Evolutionary conservation across 2,888 invertebrate genomes (phyloP).

Genomic region (Trichacis sp.): DNA sequence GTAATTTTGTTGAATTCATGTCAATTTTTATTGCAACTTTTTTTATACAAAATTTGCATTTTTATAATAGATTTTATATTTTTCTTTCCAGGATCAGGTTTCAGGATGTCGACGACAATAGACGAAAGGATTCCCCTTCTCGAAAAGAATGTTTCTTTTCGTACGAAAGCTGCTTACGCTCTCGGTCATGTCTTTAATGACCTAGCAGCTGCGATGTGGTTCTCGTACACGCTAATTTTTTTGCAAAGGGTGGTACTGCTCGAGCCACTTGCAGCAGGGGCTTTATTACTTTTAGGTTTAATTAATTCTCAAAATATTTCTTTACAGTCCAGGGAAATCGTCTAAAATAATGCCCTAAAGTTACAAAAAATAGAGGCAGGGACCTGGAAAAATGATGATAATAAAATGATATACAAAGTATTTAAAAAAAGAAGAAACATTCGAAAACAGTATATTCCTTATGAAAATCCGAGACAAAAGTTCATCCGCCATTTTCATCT

Average conservation of each 20-base stretch:
- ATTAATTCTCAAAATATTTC: not conserved
- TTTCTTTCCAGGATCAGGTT: not conserved
- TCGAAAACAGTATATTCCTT: too few relatives aligned
- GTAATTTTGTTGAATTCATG: too few relatives aligned
- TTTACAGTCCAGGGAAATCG: too few relatives aligned
- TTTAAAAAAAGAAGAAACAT: too few relatives aligned
- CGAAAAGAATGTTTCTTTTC: constrained; percentile 50
- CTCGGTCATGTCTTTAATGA: constrained; percentile 70
- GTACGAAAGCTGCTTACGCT: constrained; percentile 62
- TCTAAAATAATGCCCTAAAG: too few relatives aligned
- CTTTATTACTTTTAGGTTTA: constrained; percentile 61
- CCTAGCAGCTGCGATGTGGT: constrained; percentile 70
- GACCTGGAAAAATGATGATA: too few relatives aligned
- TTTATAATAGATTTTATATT: not conserved
- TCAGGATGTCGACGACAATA: constrained; percentile 21
- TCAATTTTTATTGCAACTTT: not conserved
- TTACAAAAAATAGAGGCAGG: too few relatives aligned
- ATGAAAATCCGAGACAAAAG: too few relatives aligned
- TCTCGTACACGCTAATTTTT: constrained; percentile 69
- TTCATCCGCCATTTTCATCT: too few relatives aligned
- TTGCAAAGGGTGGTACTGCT: constrained; percentile 63
- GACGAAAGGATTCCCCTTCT: constrained; percentile 52
- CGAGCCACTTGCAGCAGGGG: constrained; percentile 62
- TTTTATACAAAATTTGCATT: too few relatives aligned
- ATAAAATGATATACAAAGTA: too few relatives aligned